phyloP scores from a whole-genome alignment of 37 sponge, comb jelly and placozoan genomes.

The Chondrosia reniformis region DNA sequence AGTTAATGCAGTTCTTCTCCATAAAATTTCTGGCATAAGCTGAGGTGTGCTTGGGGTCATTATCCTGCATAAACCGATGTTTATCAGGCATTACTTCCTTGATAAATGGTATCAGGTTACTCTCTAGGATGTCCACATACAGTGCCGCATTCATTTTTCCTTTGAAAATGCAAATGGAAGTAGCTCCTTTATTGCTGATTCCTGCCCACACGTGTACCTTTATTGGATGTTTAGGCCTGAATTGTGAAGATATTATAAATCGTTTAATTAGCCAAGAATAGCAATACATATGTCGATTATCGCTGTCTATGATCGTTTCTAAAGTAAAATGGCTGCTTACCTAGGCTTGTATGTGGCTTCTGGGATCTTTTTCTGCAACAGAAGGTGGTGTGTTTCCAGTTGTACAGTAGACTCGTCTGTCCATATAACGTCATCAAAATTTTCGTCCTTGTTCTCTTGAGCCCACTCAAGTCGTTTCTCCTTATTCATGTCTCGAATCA shows the following conservation, averaged over 20 bases:
- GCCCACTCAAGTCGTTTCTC: conserved; percentile 6
- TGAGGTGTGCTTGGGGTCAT: too few species aligned
- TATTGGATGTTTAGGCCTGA: neutral
- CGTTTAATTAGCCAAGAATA: too few species aligned
- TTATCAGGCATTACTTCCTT: neutral
- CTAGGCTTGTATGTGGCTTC: too few species aligned
- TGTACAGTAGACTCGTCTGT: conserved; percentile 6
- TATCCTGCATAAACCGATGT: conserved; percentile 17
- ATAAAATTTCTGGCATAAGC: neutral
- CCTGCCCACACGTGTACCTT: conserved; percentile 21
- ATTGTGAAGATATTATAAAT: too few species aligned
- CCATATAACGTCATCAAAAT: neutral
- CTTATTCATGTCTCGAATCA: neutral
- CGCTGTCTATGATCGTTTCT: too few species aligned
- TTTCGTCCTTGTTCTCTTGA: neutral
- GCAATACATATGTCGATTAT: too few species aligned
- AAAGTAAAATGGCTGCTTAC: too few species aligned
- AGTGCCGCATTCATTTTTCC: conserved; percentile 17
- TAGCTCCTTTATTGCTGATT: conserved; percentile 10
- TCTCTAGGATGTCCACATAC: neutral
- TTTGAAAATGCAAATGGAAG: neutral
- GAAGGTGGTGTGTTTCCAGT: neutral
- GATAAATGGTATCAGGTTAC: neutral
- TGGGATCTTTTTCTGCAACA: neutral
- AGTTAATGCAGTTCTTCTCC: neutral